Evolutionary conservation across 2,113 vertebrate species (phyloP), one percentile per base, ranked within the genome.

Genomic region (Suncus etruscus): DNA sequence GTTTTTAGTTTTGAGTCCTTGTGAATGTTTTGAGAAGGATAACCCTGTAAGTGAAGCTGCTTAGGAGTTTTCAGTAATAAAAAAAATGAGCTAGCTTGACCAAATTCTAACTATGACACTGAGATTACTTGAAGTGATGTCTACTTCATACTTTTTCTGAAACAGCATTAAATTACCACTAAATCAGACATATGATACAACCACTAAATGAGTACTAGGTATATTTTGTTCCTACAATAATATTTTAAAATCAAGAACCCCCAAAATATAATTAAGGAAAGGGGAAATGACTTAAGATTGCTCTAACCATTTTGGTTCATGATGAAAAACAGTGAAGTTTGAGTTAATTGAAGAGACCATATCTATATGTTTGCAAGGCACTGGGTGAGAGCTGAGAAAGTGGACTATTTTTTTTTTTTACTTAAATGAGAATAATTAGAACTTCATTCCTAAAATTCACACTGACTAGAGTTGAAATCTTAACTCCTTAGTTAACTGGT

Each of bases 1-100:
- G 5, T 58, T 85, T 75, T 89, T 79, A 69, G n/a, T 86, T 79
- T 77, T 90, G 6, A 93, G 65, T 32, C 32, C 25, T 65, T 87
- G 75, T 6, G 18, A 63, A 8, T 75, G 2, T 58, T 70, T 78
- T 92, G 65, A 47, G 48, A 73, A 93, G n/a, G 66, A 20, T 92
- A 47, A 50, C 18, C 29, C 76, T 66, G 68, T 79, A 65, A 89
- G 81, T 3, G 11, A 89, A 86, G 9, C 63, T 68, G 9, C 51
- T 9, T 65, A 78, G 51, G 72, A 92, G 12, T 3, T 87, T 70
- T 82, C 29, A 83, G 29, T 66, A 78, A 32, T 29, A 16, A 87
- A 65, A 74, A 2, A 78, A 73, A 81, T 86, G 54, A 80, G 25
- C 91, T 45, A 32, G 47, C 45, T 77, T 93, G 47, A 61, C 31